Evolutionary conservation across 2,113 vertebrate species (phyloP), one percentile per base, ranked within the genome.

Genomic region (Ursus arctos): DNA sequence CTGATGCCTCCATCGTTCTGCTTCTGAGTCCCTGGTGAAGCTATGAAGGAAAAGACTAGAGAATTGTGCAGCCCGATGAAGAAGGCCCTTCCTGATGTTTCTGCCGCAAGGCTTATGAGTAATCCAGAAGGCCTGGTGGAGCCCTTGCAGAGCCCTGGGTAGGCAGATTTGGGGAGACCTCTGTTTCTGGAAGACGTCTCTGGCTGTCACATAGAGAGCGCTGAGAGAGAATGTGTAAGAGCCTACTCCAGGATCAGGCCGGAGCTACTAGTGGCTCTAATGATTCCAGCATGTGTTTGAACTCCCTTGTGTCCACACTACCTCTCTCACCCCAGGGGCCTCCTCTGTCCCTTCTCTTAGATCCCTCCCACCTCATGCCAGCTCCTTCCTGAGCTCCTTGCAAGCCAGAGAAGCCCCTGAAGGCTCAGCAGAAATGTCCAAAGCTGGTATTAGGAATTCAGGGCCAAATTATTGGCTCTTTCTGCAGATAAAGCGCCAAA

Each of bases 131-230:
- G 47, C 31, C 51, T 53, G 1, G 18, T 36, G 43, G n/a, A 55
- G 13, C 36, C 74, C 22, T 6, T 36, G 26, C 22, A 92, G 86
- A 83, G 61, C 47, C 49, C 36, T 13, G 47, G 80, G 22, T n/a
- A 59, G 51, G 59, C n/a, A 16, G n/a, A 59, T 24, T 63, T 57
- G 40, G 59, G 67, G 55, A 90, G 74, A 51, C 86, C 92, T 96
- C 82, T 95, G 24, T 88, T 95, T 89, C 61, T 59, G 26, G 85
- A 65, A n/a, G 14, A 65, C 43, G 26, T 24, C 19, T 86, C 53
- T 89, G 57, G 76, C 3, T 80, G 18, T 40, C 59, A 24, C 0
- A 10, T 49, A 63, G 69, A 85, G 13, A 43, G 57, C 79, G 31
- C 4, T 53, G 67, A 76, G 14, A 87, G 28, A 74, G 51, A 92